Percentiles rank a stretch among this genome's conserved stretches.
Conservation (phyloP, 2,113 vertebrate genomes). For the Anguilla japonica region DNA sequence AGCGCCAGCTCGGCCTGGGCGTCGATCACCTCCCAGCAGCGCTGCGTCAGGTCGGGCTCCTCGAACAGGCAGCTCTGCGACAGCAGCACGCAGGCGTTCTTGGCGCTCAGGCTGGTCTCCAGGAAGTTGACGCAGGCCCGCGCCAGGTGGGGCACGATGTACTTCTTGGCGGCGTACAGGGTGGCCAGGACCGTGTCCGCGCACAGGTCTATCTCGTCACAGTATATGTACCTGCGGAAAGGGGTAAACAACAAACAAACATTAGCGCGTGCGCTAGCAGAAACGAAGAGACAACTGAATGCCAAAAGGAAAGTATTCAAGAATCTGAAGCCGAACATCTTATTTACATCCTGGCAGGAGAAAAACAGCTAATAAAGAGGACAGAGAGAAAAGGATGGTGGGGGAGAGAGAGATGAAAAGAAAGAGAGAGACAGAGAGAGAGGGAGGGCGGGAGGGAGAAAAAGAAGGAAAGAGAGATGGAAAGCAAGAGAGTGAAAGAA, state of each 20-base stretch:
- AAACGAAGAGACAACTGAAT: too few relatives aligned
- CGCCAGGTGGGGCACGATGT: conserved; percentile 95
- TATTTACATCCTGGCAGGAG: too few relatives aligned
- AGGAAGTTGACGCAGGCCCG: conserved; percentile 96
- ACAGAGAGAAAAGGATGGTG: too few relatives aligned
- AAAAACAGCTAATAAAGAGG: too few relatives aligned
- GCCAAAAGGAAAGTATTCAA: too few relatives aligned
- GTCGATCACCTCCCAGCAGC: conserved; percentile 98
- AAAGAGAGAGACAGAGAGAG: neutral
- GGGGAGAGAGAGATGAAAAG: too few relatives aligned
- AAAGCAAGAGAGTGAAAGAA: neutral
- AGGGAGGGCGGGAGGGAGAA: conserved; percentile 25
- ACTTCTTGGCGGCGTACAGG: conserved; percentile 96
- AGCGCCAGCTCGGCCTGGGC: conserved; percentile 93
- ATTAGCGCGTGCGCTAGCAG: neutral
- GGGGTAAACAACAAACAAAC: neutral
- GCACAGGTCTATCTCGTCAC: conserved; percentile 94
- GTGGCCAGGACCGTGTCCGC: conserved; percentile 95
- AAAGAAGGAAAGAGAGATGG: conserved; percentile 25
- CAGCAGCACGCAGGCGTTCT: conserved; percentile 92
- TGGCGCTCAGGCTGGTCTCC: conserved; percentile 94
- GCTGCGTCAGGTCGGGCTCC: conserved; percentile 95
- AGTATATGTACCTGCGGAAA: conserved; percentile 90
- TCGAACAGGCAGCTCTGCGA: conserved; percentile 97
- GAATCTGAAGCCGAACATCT: too few relatives aligned